phyloP scores from a whole-genome alignment of 2,797 vertebrate species.

The Melanogrammus aeglefinus region DNA sequence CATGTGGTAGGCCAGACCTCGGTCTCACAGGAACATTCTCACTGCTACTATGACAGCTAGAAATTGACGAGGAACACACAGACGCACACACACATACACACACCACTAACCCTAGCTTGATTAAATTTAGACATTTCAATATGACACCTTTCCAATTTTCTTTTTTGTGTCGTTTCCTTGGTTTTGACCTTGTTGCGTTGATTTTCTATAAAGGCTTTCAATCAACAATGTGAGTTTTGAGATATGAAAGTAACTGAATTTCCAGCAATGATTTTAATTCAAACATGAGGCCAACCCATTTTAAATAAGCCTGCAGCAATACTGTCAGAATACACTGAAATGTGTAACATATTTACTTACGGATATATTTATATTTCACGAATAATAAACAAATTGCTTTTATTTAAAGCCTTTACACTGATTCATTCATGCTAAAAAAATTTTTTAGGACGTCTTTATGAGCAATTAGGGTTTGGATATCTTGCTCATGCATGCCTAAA shows the following conservation, averaged over 20 bases:
- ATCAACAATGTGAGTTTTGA: neutral
- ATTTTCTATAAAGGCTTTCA: neutral
- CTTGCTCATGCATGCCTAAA: neutral
- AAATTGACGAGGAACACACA: slow-evolving; percentile 29
- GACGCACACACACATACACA: slow-evolving; percentile 10
- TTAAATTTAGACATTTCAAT: slow-evolving; percentile 39
- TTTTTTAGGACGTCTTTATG: too few relatives aligned
- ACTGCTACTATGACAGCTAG: slow-evolving; percentile 35
- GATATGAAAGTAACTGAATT: neutral
- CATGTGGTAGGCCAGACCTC: slow-evolving; percentile 36
- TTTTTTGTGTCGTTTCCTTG: slow-evolving; percentile 8
- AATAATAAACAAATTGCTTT: neutral
- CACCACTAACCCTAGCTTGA: slow-evolving; percentile 18
- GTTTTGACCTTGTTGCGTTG: slow-evolving; percentile 6
- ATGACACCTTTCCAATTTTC: slow-evolving; percentile 33
- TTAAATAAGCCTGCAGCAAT: neutral
- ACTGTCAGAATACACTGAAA: neutral
- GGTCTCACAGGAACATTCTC: slow-evolving; percentile 30
- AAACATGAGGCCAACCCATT: neutral
- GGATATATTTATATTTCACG: neutral
- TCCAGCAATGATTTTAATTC: neutral
- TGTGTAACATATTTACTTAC: neutral
- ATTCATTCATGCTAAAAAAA: too few relatives aligned
- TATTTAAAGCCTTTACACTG: neutral
- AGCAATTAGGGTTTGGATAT: neutral